Evolutionary conservation across 2,113 vertebrate genomes (phyloP).

Genomic region (Pollimyrus isidori): DNA sequence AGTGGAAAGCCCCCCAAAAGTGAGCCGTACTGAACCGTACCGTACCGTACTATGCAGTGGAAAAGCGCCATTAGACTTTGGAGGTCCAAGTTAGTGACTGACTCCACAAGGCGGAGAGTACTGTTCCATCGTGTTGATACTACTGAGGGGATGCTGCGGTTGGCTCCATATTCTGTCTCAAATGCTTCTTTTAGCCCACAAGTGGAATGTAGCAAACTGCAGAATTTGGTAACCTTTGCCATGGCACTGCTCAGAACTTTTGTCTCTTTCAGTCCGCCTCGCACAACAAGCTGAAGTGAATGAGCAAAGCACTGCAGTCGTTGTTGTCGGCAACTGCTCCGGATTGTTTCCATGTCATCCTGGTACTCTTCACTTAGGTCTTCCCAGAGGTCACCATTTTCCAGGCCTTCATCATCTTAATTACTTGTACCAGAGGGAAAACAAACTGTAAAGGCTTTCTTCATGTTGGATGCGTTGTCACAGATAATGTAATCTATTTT

Average conservation of each 20-base stretch:
- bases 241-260: background rate
- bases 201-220: background rate
- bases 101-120: background rate
- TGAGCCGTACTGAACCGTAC: no score
- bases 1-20: no score
- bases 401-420: background rate
- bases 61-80: constrained; percentile 8
- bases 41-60: no score
- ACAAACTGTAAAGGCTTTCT: background rate
- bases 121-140: background rate
- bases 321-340: background rate
- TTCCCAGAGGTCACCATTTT: background rate
- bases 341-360: background rate
- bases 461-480: background rate
- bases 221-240: background rate
- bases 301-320: background rate
- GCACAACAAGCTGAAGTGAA: background rate
- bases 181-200: background rate
- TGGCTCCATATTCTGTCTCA: background rate
- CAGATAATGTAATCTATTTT: background rate
- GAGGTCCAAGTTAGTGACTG: background rate
- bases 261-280: background rate
- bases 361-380: background rate
- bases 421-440: background rate
- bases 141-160: background rate